These are phyloP conservation scores for Chrysoperla carnea DNA, from an alignment of 1,140 invertebrate species.

Conservation along the genomic window DNA sequence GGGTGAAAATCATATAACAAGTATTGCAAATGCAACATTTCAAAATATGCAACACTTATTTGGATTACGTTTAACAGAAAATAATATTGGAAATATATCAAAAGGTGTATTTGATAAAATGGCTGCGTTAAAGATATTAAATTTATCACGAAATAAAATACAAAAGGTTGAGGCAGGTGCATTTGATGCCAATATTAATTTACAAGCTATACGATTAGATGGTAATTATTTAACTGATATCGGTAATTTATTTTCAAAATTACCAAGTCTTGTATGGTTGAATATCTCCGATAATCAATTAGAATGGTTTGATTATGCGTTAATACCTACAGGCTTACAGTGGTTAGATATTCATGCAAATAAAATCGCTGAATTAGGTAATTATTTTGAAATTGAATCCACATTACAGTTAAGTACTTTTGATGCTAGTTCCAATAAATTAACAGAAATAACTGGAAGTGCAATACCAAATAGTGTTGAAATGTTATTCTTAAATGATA, in stretches of 20 bases:
- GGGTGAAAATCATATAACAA: slow-evolving; percentile 73
- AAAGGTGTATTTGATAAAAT: slow-evolving; percentile 71
- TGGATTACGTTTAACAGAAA: slow-evolving; percentile 70
- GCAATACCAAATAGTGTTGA: slow-evolving; percentile 77
- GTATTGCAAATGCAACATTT: slow-evolving; percentile 67
- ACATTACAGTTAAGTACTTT: slow-evolving; percentile 65
- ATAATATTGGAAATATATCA: slow-evolving; percentile 69
- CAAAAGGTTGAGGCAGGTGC: slow-evolving; percentile 67
- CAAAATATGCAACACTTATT: slow-evolving; percentile 62
- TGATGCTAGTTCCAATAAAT: slow-evolving; percentile 69
- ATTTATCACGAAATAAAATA: slow-evolving; percentile 75
- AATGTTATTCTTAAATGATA: slow-evolving; percentile 68
- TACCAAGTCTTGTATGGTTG: slow-evolving; percentile 76
- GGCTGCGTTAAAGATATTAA: slow-evolving; percentile 68
- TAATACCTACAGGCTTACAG: slow-evolving; percentile 74
- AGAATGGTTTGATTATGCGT: slow-evolving; percentile 77
- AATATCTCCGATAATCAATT: slow-evolving; percentile 84
- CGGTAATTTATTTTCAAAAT: slow-evolving; percentile 62
- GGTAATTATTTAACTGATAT: slow-evolving; percentile 77
- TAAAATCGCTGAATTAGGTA: slow-evolving; percentile 70
- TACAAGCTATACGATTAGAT: slow-evolving; percentile 74
- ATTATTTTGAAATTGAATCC: slow-evolving; percentile 77
- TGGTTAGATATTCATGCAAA: slow-evolving; percentile 83
- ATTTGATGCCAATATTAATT: slow-evolving; percentile 66
- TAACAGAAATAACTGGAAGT: slow-evolving; percentile 70